Percentiles rank a stretch among this genome's conserved stretches.
Evolutionary conservation across 2,113 vertebrate genomes (phyloP).

Genomic region (Sinocyclocheilus maitianheensis): DNA sequence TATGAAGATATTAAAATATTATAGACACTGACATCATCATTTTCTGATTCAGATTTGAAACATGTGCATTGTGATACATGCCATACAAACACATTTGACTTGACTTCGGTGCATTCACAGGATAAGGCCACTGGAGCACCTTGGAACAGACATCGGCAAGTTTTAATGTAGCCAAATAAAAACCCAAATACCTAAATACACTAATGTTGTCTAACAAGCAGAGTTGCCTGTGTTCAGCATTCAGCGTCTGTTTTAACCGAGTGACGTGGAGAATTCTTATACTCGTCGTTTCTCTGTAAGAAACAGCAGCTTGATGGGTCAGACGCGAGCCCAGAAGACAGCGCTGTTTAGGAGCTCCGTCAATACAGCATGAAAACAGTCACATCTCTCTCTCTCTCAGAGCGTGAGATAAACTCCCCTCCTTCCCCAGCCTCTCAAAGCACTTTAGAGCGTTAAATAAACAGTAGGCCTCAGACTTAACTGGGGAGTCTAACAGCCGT

Average conservation of each 20-base stretch:
- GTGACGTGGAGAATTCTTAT: background rate
- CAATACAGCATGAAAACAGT: slow-evolving; percentile 28
- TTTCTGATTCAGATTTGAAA: background rate
- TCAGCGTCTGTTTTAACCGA: background rate
- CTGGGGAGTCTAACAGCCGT: slow-evolving; percentile 64
- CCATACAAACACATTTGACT: background rate
- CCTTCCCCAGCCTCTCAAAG: slow-evolving; percentile 32
- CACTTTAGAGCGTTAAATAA: slow-evolving; percentile 52
- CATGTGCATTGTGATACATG: background rate
- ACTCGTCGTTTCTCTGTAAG: background rate
- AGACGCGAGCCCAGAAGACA: background rate
- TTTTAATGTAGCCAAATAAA: background rate
- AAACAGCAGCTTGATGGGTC: background rate
- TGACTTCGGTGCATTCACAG: background rate
- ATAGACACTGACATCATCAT: background rate
- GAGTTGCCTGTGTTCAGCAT: background rate
- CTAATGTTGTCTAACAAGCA: too few species aligned
- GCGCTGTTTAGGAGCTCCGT: slow-evolving; percentile 3
- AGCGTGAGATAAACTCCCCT: slow-evolving; percentile 3
- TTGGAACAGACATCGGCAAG: background rate
- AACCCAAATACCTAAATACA: too few species aligned
- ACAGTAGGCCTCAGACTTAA: slow-evolving; percentile 63
- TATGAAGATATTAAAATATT: background rate
- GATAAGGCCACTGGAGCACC: background rate
- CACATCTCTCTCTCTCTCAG: background rate